Evolutionary conservation across 2,888 invertebrate species (phyloP).

Genomic region (Andricus quercusramuli): DNA sequence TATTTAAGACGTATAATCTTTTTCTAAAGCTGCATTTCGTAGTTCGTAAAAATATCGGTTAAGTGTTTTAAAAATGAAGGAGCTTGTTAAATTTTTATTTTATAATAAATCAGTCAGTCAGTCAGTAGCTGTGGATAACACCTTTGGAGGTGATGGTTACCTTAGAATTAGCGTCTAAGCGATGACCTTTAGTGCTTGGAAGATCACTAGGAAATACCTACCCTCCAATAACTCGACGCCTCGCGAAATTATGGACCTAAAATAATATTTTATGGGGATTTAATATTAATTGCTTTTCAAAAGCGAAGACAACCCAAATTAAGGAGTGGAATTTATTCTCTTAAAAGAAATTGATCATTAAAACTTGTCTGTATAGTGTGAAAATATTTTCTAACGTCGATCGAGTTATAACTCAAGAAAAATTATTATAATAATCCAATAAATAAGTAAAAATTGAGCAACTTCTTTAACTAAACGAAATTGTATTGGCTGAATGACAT

Average conservation of each 20-base stretch:
- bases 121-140: slow-evolving; percentile 16
- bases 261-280: slow-evolving; percentile 9
- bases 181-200: neutral
- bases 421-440: too few relatives aligned
- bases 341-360: neutral
- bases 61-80: slow-evolving; percentile 3
- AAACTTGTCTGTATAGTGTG: too few relatives aligned
- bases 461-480: too few relatives aligned
- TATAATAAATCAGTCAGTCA: slow-evolving; percentile 23
- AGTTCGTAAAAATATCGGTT: slow-evolving; percentile 20
- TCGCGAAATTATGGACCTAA: neutral
- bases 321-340: neutral
- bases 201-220: neutral
- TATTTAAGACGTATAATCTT: neutral
- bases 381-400: too few relatives aligned
- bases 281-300: slow-evolving; percentile 2
- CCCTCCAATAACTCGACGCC: slow-evolving; percentile 8
- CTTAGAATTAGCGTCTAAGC: slow-evolving; percentile 7
- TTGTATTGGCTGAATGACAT: too few relatives aligned
- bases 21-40: slow-evolving; percentile 5
- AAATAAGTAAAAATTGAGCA: too few relatives aligned
- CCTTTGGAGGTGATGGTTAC: neutral
- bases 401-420: too few relatives aligned
- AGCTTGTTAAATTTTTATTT: slow-evolving; percentile 20
- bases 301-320: slow-evolving; percentile 1